Percentiles rank a stretch among this genome's conserved stretches.
Conservation (phyloP, 1,140 invertebrate species). For the Cydia strobilella region DNA sequence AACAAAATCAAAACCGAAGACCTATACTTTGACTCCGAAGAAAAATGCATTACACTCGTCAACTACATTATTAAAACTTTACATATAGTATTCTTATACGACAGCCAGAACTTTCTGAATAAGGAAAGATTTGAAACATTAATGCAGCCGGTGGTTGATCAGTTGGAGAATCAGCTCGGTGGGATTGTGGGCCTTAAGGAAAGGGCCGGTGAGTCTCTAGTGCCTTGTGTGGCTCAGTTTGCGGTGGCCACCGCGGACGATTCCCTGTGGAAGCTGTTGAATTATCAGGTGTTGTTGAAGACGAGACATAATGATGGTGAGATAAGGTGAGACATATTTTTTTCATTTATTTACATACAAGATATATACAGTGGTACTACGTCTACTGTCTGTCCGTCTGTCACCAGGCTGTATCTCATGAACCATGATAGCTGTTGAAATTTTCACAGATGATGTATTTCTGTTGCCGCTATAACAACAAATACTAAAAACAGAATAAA, state of each 20-base stretch:
- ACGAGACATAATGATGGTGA: slow-evolving; percentile 87
- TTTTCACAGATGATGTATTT: no score
- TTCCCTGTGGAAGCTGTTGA: slow-evolving; percentile 92
- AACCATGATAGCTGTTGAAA: no score
- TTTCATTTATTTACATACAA: no score
- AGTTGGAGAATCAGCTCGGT: slow-evolving; percentile 90
- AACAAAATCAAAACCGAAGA: slow-evolving; percentile 79
- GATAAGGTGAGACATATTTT: slow-evolving; percentile 71
- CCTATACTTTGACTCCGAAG: slow-evolving; percentile 78
- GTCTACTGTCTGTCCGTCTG: no score
- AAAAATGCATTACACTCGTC: slow-evolving; percentile 82
- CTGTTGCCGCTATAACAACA: no score
- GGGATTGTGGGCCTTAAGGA: slow-evolving; percentile 82
- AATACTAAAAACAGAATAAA: no score
- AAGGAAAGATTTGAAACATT: slow-evolving; percentile 91
- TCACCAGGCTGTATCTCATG: no score
- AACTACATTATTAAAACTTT: slow-evolving; percentile 87
- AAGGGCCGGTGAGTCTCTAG: slow-evolving; percentile 83
- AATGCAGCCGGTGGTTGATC: slow-evolving; percentile 93
- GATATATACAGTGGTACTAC: no score
- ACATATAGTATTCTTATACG: slow-evolving; percentile 89
- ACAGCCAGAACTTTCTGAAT: slow-evolving; percentile 90
- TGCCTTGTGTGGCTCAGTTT: slow-evolving; percentile 90
- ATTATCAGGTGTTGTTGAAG: slow-evolving; percentile 94
- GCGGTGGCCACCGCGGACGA: slow-evolving; percentile 91